phyloP scores from a whole-genome alignment of 2,888 invertebrate genomes.

The Bellardia pandia region DNA sequence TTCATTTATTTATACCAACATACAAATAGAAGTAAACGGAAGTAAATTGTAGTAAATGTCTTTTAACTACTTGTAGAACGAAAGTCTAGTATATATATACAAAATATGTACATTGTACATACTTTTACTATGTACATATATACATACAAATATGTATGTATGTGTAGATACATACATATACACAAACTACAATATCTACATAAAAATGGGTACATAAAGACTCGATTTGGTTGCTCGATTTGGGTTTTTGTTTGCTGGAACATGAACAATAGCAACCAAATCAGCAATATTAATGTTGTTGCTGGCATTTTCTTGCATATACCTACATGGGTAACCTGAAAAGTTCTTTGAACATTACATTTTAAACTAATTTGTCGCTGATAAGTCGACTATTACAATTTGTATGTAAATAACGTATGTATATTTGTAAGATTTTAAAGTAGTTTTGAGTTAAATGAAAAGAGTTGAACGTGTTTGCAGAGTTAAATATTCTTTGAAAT shows the following conservation, averaged over 20 bases:
- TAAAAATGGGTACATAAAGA: constrained; percentile 23
- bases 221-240: constrained; percentile 23
- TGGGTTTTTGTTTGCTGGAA: constrained; percentile 16
- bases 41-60: constrained; percentile 70
- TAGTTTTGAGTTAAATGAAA: no score
- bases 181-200: constrained; percentile 10
- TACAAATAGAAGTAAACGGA: constrained; percentile 10
- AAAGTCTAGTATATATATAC: constrained; percentile 34
- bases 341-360: neutral
- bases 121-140: constrained; percentile 47
- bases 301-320: neutral
- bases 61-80: constrained; percentile 70
- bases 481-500: no score
- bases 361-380: no score
- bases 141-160: neutral
- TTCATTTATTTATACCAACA: neutral
- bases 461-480: no score
- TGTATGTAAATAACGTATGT: no score
- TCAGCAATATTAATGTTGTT: constrained; percentile 32
- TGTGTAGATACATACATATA: neutral
- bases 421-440: no score
- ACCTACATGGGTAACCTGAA: neutral
- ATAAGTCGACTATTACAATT: no score
- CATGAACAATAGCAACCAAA: constrained; percentile 25
- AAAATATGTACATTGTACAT: constrained; percentile 43